Evolutionary conservation across 2,888 invertebrate species (phyloP).

Genomic region (Agrenia bidenticulata): DNA sequence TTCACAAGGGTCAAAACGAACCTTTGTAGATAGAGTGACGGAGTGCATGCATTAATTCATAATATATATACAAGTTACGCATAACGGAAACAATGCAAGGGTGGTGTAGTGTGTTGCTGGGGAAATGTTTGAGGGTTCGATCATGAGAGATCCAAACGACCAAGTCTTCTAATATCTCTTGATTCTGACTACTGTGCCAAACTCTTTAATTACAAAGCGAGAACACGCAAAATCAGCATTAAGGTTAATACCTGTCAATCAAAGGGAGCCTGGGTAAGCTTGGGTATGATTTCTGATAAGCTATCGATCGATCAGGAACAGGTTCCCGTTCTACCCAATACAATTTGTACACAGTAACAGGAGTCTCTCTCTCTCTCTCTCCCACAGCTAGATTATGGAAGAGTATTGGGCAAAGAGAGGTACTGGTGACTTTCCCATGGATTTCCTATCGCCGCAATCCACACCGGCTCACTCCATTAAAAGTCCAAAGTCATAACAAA

Average conservation of each 20-base stretch:
- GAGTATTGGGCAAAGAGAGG: too few relatives aligned
- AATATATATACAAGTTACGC: too few relatives aligned
- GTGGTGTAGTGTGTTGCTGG: neutral
- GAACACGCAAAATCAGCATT: constrained; percentile 53
- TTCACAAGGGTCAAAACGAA: too few relatives aligned
- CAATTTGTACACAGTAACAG: too few relatives aligned
- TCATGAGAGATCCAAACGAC: constrained; percentile 5
- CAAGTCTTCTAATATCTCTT: constrained; percentile 40
- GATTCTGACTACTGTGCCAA: constrained; percentile 43
- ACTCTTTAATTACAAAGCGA: constrained; percentile 52
- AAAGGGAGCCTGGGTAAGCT: constrained; percentile 33
- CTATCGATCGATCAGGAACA: constrained; percentile 34
- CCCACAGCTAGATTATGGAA: too few relatives aligned
- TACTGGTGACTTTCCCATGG: constrained; percentile 7
- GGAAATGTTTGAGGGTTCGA: neutral
- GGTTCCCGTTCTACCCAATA: constrained; percentile 2
- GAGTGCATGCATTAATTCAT: too few relatives aligned
- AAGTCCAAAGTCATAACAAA: constrained; percentile 20
- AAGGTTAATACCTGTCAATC: constrained; percentile 53
- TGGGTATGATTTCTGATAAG: constrained; percentile 37
- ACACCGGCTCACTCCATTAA: constrained; percentile 4
- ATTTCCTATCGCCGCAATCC: constrained; percentile 14
- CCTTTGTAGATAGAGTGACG: too few relatives aligned
- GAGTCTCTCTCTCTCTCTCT: too few relatives aligned
- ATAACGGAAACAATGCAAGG: neutral